These are phyloP conservation scores for Phataginus tricuspis DNA, from an alignment of 2,797 vertebrate genomes.

Conservation along the genomic window DNA sequence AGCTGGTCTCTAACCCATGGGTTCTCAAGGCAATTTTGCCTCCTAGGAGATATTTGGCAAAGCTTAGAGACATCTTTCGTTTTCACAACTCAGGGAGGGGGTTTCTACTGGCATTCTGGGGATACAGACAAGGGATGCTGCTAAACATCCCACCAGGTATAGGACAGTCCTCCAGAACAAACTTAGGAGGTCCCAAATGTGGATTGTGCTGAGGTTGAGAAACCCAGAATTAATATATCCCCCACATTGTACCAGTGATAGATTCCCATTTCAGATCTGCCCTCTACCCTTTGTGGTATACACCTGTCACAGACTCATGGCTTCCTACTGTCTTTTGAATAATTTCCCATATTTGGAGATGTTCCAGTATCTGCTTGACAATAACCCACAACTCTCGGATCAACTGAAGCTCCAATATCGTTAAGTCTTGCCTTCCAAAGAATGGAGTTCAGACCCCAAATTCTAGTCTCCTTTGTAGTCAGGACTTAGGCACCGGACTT, in stretches of 20 bases:
- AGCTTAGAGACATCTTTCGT: background rate
- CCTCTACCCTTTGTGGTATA: background rate
- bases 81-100: background rate
- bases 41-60: background rate
- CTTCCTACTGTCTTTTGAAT: background rate
- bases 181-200: background rate
- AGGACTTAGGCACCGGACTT: background rate
- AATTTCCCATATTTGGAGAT: background rate
- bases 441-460: background rate
- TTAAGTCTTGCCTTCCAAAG: background rate
- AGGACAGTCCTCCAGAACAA: background rate
- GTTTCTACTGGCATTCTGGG: background rate
- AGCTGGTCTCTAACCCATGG: background rate
- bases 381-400: no score
- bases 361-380: background rate
- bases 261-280: background rate
- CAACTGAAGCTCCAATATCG: background rate
- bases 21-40: conserved; percentile 8
- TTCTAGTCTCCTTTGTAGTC: background rate
- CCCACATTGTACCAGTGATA: background rate
- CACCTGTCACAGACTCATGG: background rate
- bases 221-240: background rate
- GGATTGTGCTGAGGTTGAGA: background rate
- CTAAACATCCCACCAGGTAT: background rate
- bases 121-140: background rate